These are phyloP conservation scores for Pseudochaenichthys georgianus DNA, from an alignment of 2,797 vertebrate genomes.

Conservation along the genomic window DNA sequence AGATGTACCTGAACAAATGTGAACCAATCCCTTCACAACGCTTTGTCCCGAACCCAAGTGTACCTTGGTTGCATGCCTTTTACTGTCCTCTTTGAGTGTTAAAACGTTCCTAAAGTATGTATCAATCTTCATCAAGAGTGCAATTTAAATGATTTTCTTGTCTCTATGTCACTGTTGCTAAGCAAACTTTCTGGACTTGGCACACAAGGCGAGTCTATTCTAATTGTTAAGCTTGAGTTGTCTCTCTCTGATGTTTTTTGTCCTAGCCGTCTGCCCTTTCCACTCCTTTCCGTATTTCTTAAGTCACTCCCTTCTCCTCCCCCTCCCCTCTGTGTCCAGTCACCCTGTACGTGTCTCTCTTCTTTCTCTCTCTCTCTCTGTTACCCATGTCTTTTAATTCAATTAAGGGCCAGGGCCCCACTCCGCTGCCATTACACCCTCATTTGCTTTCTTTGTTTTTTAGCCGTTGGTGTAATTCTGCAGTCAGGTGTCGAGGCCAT, in stretches of 20 bases:
- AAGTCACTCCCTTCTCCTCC: slow-evolving; percentile 59
- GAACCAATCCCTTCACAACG: background rate
- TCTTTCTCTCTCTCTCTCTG: slow-evolving; percentile 34
- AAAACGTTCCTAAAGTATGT: slow-evolving; percentile 9
- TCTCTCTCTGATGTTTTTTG: slow-evolving; percentile 69
- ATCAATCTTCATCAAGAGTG: slow-evolving; percentile 26
- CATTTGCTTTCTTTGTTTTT: slow-evolving; percentile 92
- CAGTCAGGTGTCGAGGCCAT: slow-evolving; percentile 84
- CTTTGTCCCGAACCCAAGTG: background rate
- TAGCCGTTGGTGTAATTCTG: slow-evolving; percentile 89
- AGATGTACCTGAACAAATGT: background rate
- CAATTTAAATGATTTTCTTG: slow-evolving; percentile 55
- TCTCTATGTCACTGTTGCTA: slow-evolving; percentile 69
- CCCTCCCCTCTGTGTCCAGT: slow-evolving; percentile 56
- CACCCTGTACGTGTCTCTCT: slow-evolving; percentile 52
- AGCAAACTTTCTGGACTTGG: slow-evolving; percentile 73
- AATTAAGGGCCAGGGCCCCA: slow-evolving; percentile 95
- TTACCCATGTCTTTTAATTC: slow-evolving; percentile 94
- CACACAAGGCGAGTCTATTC: slow-evolving; percentile 61
- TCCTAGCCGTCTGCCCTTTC: slow-evolving; percentile 64
- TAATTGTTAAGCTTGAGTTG: slow-evolving; percentile 73
- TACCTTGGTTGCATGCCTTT: background rate
- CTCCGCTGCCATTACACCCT: slow-evolving; percentile 92
- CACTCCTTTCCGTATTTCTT: slow-evolving; percentile 60
- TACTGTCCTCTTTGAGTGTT: slow-evolving; percentile 7